Evolutionary conservation across 2,797 vertebrate species (phyloP), one percentile per base, ranked within the genome.

Genomic region (Mionectes olivaceus): DNA sequence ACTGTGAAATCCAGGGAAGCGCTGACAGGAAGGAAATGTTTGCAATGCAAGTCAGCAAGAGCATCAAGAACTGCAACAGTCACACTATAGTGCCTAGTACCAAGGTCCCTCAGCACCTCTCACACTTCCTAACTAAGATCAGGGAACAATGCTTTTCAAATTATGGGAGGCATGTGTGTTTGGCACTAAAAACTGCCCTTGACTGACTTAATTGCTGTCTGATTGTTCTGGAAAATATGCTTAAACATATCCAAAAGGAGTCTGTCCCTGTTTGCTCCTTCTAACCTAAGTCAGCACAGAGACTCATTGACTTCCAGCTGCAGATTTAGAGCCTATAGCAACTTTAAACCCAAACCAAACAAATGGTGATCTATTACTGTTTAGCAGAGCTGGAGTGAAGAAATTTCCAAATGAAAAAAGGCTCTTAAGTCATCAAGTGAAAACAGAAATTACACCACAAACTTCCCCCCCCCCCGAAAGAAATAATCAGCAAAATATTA

Each of bases 361-460:
- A 85, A 70, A 79, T 53, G n/a, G 32, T 71, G 70, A 85, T 67
- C 47, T 87, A 56, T 64, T 78, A 24, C 17, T 82, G 24, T 71
- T 83, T 64, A 63, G 61, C 57, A 86, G 77, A 86, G 52, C 49
- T 49, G n/a, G 39, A 89, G 30, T 10, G 25, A 87, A 87, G 53
- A 60, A 33, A 68, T 37, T 71, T 87, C 43, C 37, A 91, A 76
- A 73, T 57, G 47, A 79, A 57, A 91, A 86, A 73, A 65, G 43
- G 47, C 55, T 92, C 75, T 89, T 15, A 76, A 78, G 30, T 93
- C 23, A 33, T 59, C 49, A 61, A 93, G 44, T 55, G 30, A 65
- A 87, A 93, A 50, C 39, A 94, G 59, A 94, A 94, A 89, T 79
- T 94, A 84, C 15, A 35, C 44, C 56, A 53, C 10, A 28, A 84